Conservation (phyloP, 1,140 invertebrate species). For the Mactra quadrangularis region DNA sequence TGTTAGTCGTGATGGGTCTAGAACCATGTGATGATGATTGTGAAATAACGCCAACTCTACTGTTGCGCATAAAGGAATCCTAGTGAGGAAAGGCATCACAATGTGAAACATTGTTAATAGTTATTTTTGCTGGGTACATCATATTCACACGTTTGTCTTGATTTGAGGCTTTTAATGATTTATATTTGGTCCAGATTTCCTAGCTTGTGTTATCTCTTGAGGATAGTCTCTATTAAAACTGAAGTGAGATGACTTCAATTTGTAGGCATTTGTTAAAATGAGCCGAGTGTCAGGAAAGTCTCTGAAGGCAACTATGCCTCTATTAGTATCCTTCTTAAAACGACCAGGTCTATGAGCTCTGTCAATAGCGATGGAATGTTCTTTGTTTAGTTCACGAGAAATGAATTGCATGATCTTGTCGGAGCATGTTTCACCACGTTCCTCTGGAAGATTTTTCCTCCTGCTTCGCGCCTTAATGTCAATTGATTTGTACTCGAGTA, state of each 20-base stretch:
- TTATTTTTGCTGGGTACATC: background rate
- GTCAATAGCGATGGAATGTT: background rate
- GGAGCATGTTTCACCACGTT: background rate
- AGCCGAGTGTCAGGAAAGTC: background rate
- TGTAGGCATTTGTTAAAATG: background rate
- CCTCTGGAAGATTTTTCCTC: background rate
- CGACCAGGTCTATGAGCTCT: conserved; percentile 3
- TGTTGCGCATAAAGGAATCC: too few relatives aligned
- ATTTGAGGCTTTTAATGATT: background rate
- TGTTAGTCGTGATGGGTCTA: background rate
- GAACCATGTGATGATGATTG: background rate
- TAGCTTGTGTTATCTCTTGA: background rate
- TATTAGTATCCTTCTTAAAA: background rate
- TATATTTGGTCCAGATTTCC: background rate
- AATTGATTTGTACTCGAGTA: too few relatives aligned
- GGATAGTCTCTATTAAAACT: conserved; percentile 21
- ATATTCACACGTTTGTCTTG: background rate
- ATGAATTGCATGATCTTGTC: background rate
- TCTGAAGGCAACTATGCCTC: background rate
- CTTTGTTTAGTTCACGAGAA: background rate
- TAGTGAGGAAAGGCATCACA: background rate
- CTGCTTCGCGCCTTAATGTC: background rate
- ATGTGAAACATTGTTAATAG: background rate
- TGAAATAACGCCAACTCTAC: background rate
- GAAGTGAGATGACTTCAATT: background rate